A percentile compares a stretch with the other conserved stretches of the same genome.
Evolutionary conservation across 2,888 invertebrate genomes (phyloP).

Genomic region (Drosophila sordidapex): DNA sequence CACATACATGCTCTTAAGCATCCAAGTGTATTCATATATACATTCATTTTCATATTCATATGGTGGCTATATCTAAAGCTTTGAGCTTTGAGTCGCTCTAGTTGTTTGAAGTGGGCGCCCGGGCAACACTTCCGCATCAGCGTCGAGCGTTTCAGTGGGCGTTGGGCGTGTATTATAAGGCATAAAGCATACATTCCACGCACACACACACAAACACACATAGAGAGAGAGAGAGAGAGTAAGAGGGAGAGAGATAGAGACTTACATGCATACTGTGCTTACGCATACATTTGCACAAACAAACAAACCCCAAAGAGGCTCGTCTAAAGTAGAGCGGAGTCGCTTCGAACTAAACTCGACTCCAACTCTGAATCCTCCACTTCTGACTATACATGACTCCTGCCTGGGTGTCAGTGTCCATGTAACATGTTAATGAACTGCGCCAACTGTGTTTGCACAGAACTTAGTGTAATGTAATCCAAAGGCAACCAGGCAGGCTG

Average conservation of each 20-base stretch:
- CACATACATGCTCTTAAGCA: conserved; percentile 15
- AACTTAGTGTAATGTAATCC: conserved; percentile 80
- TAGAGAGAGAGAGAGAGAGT: not conserved
- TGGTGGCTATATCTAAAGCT: conserved; percentile 52
- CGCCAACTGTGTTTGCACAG: conserved; percentile 81
- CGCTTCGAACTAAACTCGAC: conserved; percentile 62
- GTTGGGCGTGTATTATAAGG: conserved; percentile 49
- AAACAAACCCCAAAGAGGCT: conserved; percentile 74
- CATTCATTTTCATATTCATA: conserved; percentile 60
- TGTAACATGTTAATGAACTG: conserved; percentile 82
- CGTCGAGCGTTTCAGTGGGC: conserved; percentile 36
- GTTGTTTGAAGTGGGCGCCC: conserved; percentile 72
- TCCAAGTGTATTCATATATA: conserved; percentile 60
- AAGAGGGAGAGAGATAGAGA: conserved; percentile 22
- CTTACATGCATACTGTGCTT: conserved; percentile 72
- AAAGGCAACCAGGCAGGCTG: conserved; percentile 59
- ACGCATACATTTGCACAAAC: conserved; percentile 68
- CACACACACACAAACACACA: conserved; percentile 1
- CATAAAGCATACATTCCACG: conserved; percentile 59
- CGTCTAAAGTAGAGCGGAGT: conserved; percentile 68
- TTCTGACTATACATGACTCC: conserved; percentile 16
- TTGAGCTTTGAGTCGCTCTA: conserved; percentile 68
- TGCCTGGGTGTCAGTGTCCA: conserved; percentile 64
- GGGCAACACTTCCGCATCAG: conserved; percentile 77
- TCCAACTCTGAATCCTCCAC: conserved; percentile 21